A percentile compares a stretch with the other conserved stretches of the same genome.
These are phyloP conservation scores for Nemurella pictetii DNA, from an alignment of 2,888 invertebrate genomes.

Conservation along the genomic window DNA sequence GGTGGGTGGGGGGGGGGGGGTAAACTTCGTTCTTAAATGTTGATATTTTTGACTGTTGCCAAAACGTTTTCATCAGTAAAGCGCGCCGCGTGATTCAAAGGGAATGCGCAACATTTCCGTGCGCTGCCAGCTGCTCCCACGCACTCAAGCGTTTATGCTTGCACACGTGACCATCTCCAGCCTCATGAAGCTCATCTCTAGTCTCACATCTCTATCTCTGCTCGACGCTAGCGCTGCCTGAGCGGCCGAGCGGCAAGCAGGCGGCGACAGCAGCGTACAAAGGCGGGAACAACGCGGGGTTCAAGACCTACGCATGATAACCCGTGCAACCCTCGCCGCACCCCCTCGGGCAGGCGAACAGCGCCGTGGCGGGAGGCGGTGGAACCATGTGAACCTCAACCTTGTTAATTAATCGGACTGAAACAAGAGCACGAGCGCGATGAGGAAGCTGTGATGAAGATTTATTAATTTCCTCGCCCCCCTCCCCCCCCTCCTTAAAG, in stretches of 20 bases:
- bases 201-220: no score
- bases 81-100: neutral
- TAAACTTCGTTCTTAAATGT: neutral
- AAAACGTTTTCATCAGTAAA: neutral
- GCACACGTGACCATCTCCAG: neutral
- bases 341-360: no score
- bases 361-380: neutral
- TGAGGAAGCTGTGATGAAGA: slow-evolving; percentile 21
- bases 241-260: no score
- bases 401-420: slow-evolving; percentile 27
- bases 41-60: neutral
- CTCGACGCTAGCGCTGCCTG: no score
- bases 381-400: no score
- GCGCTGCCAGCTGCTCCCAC: neutral
- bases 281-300: no score
- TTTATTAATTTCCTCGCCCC: slow-evolving; percentile 23
- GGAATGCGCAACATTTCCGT: neutral
- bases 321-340: no score
- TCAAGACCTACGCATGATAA: no score
- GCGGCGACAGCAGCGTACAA: no score
- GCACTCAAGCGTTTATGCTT: neutral
- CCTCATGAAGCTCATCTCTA: slow-evolving; percentile 7
- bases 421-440: slow-evolving; percentile 26
- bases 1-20: no score
- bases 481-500: neutral